Conservation (phyloP, 1,140 invertebrate genomes). For the Bradysia coprophila region DNA sequence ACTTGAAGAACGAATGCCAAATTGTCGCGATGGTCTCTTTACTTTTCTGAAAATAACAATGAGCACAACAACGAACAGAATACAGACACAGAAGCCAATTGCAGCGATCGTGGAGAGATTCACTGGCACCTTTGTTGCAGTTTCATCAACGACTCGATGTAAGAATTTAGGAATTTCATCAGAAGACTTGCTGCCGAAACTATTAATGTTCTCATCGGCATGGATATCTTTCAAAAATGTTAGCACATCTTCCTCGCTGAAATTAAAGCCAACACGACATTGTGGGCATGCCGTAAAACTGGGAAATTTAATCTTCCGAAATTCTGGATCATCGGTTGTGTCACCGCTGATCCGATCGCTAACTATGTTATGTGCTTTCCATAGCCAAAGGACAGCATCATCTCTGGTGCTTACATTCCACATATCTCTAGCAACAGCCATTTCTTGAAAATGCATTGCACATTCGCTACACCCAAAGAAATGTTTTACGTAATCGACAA, state of each 20-base stretch:
- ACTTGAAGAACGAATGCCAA: no score
- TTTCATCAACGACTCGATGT: no score
- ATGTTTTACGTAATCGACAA: constrained; percentile 75
- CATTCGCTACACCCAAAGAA: constrained; percentile 94
- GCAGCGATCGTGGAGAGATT: no score
- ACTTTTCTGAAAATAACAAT: no score
- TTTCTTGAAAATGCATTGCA: constrained; percentile 62
- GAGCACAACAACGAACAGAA: no score
- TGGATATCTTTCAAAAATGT: constrained; percentile 56
- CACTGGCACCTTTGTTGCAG: no score
- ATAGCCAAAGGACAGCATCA: constrained; percentile 80
- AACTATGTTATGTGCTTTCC: constrained; percentile 86
- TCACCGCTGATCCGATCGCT: constrained; percentile 76
- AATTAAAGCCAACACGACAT: constrained; percentile 43
- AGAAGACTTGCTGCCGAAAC: no score
- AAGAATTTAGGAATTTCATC: no score
- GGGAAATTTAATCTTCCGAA: constrained; percentile 87
- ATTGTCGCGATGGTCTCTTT: no score
- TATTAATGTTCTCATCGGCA: no score
- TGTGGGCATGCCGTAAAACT: constrained; percentile 39
- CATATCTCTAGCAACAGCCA: constrained; percentile 48
- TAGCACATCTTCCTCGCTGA: constrained; percentile 51
- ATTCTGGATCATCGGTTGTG: constrained; percentile 71
- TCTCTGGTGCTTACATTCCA: constrained; percentile 45
- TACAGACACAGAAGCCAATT: no score